Base-by-base conservation (phyloP, 2,113 vertebrate genomes). In the Gallinago media region DNA sequence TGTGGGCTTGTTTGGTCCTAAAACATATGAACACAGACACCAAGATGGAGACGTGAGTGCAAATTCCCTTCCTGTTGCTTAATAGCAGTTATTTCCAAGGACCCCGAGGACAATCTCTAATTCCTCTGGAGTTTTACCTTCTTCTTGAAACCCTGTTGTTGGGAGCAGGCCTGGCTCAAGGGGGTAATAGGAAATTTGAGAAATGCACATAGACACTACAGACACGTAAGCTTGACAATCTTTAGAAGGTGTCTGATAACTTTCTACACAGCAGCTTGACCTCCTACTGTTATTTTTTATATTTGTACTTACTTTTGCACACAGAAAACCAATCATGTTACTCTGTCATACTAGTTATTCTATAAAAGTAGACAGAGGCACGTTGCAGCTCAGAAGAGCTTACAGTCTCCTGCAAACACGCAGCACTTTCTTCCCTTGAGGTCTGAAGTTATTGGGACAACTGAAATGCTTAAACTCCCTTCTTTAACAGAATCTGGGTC, bases 241-340 rank as follows among this genome's bases (percentile, higher is more conserved):
- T 93, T 95, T 58, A 94, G 90, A 89, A 95, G 78, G 79, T 86
- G 75, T 71, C 63, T 92, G 82, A 82, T 96, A 92, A 93, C 78
- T 93, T 94, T 86, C 76, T 95, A 84, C 82, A 80, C 89, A 93
- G 82, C 59, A 86, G 65, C 79, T 88, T 76, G 63, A 95, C 82
- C 79, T 78, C 65, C 75, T 74, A 31, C 85, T 90, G 88, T 88
- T 96, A 63, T 86, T 88, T 96, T 94, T 92, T 93, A 40, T 88
- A 80, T 88, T 93, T 71, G 34, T 94, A 67, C 92, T 95, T 95
- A 77, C 38, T 89, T 82, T 50, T 94, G 67, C 76, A 44, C 38
- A 56, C 72, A 78, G 90, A 80, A 96, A 92, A 50, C 79, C 52
- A 67, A 67, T 90, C 76, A 12, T 49, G 67, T 81, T 90, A 23